Conservation (phyloP, 1,140 invertebrate species). For the Aphelenchoides besseyi region DNA sequence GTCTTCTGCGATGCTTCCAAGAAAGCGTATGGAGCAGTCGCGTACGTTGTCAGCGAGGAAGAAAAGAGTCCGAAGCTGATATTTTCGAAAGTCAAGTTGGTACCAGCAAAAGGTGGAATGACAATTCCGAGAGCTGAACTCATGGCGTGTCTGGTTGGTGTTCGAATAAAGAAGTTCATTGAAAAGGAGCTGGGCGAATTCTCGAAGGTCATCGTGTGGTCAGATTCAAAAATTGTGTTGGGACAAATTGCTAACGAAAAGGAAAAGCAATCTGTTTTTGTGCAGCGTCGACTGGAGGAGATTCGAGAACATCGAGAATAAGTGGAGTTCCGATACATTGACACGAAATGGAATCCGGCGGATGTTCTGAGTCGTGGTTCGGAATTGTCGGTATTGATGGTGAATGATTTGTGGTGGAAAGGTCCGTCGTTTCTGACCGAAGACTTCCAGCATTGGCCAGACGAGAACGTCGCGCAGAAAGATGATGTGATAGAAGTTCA, state of each 20-base stretch:
- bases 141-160: neutral
- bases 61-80: neutral
- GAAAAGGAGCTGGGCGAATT: neutral
- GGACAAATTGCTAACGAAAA: neutral
- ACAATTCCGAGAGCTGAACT: neutral
- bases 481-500: too few relatives aligned
- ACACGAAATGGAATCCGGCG: slow-evolving; percentile 3
- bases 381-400: neutral
- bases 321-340: neutral
- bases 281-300: neutral
- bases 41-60: neutral
- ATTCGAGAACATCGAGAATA: neutral
- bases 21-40: slow-evolving; percentile 7
- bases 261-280: neutral
- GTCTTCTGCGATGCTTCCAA: neutral
- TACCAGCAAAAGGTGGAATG: neutral
- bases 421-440: neutral
- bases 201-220: neutral
- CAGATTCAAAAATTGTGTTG: neutral
- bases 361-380: neutral
- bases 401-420: slow-evolving; percentile 5
- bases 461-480: too few relatives aligned
- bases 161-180: neutral
- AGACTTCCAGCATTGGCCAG: too few relatives aligned
- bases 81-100: neutral